Conservation (phyloP, 53 echinoderm and acorn worm genomes). For the Mesocentrotus franciscanus region DNA sequence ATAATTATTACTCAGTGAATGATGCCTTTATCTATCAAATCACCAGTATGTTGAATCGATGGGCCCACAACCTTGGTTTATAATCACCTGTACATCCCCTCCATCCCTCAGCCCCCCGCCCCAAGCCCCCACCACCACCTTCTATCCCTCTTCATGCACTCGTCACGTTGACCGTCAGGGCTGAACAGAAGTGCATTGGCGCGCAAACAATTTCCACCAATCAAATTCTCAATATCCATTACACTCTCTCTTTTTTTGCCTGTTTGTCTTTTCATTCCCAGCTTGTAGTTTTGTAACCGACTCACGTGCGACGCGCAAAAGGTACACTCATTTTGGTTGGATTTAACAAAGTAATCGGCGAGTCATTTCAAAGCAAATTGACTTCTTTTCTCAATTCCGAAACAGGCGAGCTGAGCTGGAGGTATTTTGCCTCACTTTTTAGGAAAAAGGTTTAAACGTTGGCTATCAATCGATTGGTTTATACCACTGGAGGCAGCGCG, state of each 20-base stretch:
- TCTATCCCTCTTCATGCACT: not conserved
- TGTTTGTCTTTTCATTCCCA: constrained; percentile 7
- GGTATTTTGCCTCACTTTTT: not conserved
- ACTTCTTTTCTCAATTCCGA: constrained; percentile 36
- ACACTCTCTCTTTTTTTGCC: not conserved
- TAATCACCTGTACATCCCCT: not conserved
- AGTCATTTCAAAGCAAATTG: constrained; percentile 66
- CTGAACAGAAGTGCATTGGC: constrained; percentile 19
- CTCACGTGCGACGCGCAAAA: constrained; percentile 18
- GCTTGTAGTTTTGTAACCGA: constrained; percentile 7
- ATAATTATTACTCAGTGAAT: too few relatives aligned
- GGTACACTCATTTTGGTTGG: constrained; percentile 27
- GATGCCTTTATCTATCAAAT: too few relatives aligned
- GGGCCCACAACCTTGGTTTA: too few relatives aligned
- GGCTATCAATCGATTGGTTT: constrained; percentile 29
- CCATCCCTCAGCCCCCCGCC: not conserved
- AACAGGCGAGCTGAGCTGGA: not conserved
- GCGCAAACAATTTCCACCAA: not conserved
- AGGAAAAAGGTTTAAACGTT: constrained; percentile 11
- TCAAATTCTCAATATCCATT: constrained; percentile 39
- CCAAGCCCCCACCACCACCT: not conserved
- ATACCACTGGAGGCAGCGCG: constrained; percentile 18
- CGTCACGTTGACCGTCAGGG: constrained; percentile 6
- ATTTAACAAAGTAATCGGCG: constrained; percentile 61
- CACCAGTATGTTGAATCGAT: too few relatives aligned